phyloP scores from a whole-genome alignment of 2,888 invertebrate genomes.

The Odontothrips loti region DNA sequence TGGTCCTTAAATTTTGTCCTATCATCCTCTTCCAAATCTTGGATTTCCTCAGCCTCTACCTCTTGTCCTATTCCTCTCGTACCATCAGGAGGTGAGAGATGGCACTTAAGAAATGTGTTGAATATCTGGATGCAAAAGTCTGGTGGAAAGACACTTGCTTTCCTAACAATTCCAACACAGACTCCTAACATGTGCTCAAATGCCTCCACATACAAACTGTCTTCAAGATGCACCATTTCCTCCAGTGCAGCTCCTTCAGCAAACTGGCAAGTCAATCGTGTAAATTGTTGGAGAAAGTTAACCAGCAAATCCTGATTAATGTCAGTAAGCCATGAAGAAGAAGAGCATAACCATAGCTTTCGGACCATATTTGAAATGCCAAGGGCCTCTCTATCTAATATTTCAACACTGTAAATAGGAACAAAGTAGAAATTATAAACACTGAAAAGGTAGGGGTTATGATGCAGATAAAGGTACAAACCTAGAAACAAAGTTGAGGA shows the following conservation, averaged over 20 bases:
- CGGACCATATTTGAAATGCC: constrained; percentile 63
- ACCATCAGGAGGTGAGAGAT: constrained; percentile 78
- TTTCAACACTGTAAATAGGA: constrained; percentile 50
- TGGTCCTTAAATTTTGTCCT: constrained; percentile 64
- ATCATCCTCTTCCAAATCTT: constrained; percentile 63
- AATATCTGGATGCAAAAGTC: constrained; percentile 60
- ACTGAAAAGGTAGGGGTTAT: too few relatives aligned
- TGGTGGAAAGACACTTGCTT: constrained; percentile 46
- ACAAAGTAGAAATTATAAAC: constrained; percentile 6
- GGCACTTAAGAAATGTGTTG: constrained; percentile 72
- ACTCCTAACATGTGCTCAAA: constrained; percentile 64
- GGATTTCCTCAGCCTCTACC: constrained; percentile 54
- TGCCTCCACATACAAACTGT: constrained; percentile 60
- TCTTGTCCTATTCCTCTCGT: constrained; percentile 51
- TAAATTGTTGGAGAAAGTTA: constrained; percentile 58
- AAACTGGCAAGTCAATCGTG: constrained; percentile 60
- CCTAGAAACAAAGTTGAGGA: constrained; percentile 58
- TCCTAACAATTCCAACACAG: constrained; percentile 58
- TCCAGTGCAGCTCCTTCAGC: constrained; percentile 61
- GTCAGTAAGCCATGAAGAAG: constrained; percentile 49
- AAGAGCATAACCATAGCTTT: constrained; percentile 58
- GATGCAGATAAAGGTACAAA: constrained; percentile 41
- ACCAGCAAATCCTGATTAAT: constrained; percentile 51
- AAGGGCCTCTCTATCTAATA: constrained; percentile 62
- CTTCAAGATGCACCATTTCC: constrained; percentile 52